phyloP scores from a whole-genome alignment of 2,888 invertebrate genomes.

The Unio delphinus region DNA sequence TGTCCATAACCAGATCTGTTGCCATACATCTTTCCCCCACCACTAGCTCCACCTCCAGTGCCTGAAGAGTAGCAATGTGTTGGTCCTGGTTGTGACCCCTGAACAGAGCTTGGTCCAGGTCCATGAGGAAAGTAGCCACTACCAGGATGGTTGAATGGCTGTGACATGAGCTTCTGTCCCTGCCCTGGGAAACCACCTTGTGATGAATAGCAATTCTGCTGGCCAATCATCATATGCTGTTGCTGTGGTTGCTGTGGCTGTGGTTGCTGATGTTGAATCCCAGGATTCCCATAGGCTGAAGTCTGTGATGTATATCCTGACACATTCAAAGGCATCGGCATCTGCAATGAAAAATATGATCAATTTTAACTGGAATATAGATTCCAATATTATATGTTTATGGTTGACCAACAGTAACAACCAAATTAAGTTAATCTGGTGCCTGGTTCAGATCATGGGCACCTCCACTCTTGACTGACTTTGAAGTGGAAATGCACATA shows the following conservation, averaged over 20 bases:
- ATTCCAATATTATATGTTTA: too few species aligned
- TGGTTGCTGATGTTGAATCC: constrained; percentile 11
- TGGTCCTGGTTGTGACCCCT: not conserved
- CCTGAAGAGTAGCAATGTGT: constrained; percentile 8
- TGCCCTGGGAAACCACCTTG: constrained; percentile 5
- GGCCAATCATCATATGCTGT: constrained; percentile 6
- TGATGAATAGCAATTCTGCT: constrained; percentile 2
- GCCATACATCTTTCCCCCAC: constrained; percentile 12
- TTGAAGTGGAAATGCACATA: too few species aligned
- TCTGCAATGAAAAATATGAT: too few species aligned
- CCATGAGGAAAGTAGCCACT: not conserved
- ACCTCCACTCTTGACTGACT: too few species aligned
- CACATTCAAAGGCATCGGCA: too few species aligned
- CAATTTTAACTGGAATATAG: too few species aligned
- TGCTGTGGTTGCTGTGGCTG: constrained; percentile 21
- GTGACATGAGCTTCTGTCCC: constrained; percentile 6
- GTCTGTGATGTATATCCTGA: too few species aligned
- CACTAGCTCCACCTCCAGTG: constrained; percentile 14
- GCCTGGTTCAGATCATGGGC: too few species aligned
- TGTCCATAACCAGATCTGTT: constrained; percentile 9
- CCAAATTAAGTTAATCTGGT: too few species aligned
- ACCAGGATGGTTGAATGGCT: not conserved
- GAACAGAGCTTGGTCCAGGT: not conserved
- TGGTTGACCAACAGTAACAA: too few species aligned
- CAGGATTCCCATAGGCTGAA: too few species aligned